Base-by-base conservation (phyloP, 2,113 vertebrate species). In the Pelecanoides urinatrix region DNA sequence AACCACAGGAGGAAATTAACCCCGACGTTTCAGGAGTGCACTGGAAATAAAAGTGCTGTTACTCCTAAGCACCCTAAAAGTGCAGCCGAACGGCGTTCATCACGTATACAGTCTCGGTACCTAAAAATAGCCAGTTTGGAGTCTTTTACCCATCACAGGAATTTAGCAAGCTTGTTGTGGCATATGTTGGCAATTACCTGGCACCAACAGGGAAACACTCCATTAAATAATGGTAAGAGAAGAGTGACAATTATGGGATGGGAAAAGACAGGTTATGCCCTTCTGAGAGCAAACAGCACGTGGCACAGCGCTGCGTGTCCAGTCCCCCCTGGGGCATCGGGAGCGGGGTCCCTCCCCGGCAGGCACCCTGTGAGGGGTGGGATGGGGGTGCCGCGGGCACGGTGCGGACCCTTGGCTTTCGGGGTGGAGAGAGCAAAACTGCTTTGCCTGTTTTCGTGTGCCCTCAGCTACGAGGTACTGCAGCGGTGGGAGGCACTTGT, bases 391-490 rank as follows among this genome's bases (percentile, higher is more conserved):
- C 40, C 2, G 0, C 1, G 1, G 85, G 47, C 18, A 9, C 1
- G 1, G 42, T 17, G 34, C 1, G 0, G 38, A 19, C 26, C 22
- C 13, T 56, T 5, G 21, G 70, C 42, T 70, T n/a, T 27, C 15
- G 10, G 58, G 19, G 10, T 9, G 25, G 11, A 45, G 45, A 49
- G 42, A 21, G 29, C 23, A 32, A 45, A 63, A 36, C 19, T 0
- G 0, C 68, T n/a, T 6, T 14, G 18, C 5, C 47, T 13, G 11
- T 38, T 59, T 7, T 5, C 20, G 3, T 1, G 0, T 49, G 29
- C 38, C 29, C 32, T n/a, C 50, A 8, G 38, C 29, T 32, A 5
- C 40, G 8, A 20, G 72, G 30, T 4, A 1, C 36, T 16, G 56
- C 70, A 21, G 76, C 0, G 4, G 27, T 27, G 56, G 65, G 78